phyloP scores from a whole-genome alignment of 2,113 vertebrate genomes.

The Cyanoderma ruficeps region DNA sequence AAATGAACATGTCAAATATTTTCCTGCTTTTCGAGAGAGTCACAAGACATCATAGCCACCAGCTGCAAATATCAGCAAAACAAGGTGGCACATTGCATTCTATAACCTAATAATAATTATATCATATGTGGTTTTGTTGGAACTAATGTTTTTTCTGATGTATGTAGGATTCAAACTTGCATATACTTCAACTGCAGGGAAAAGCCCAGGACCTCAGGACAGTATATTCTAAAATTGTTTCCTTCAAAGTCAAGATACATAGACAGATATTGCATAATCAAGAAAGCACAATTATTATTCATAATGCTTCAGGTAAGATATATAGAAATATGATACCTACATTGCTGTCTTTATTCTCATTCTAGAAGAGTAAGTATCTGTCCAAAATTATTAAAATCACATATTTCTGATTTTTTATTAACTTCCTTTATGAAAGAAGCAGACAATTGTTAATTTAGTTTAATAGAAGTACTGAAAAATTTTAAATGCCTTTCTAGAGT shows the following conservation, averaged over 20 bases:
- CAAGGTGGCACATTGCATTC: not conserved
- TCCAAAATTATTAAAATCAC: not conserved
- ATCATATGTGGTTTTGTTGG: not conserved
- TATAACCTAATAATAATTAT: not conserved
- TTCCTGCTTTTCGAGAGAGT: not conserved
- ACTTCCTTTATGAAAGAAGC: fast-evolving
- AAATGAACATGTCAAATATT: not conserved
- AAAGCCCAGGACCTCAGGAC: not conserved
- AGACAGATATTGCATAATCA: not conserved
- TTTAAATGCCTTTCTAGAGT: not conserved
- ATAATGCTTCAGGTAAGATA: not conserved
- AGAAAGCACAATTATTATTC: not conserved
- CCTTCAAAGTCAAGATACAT: not conserved
- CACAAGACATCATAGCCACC: not conserved
- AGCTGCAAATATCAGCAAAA: not conserved
- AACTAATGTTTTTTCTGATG: not conserved
- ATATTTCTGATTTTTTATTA: not conserved
- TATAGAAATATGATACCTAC: not conserved
- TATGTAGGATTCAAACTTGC: not conserved
- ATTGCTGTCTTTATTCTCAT: not conserved
- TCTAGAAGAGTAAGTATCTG: not conserved
- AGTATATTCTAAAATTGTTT: not conserved
- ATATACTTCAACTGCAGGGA: not conserved
- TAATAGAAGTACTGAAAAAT: not conserved
- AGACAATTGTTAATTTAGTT: not conserved